These are phyloP conservation scores for Caenorhabditis sp. DNA, from an alignment of 2,888 invertebrate genomes.

Conservation along the genomic window DNA sequence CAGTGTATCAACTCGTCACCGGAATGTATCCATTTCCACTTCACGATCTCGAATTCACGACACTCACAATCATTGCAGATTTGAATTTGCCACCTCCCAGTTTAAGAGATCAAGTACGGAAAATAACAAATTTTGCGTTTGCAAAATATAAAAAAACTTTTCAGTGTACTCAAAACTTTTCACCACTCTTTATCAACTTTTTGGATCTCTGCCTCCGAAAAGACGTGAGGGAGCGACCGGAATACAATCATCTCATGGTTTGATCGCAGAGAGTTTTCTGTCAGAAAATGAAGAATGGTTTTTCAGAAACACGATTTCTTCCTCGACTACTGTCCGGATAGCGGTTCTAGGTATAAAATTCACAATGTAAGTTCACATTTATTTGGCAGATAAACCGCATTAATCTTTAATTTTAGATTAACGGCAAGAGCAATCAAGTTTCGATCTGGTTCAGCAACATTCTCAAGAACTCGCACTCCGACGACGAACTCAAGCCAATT, in stretches of 20 bases:
- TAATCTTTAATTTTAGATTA: constrained; percentile 25
- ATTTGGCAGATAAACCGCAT: no score
- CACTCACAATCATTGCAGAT: constrained; percentile 55
- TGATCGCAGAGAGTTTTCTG: not conserved
- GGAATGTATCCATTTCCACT: constrained; percentile 85
- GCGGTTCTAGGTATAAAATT: constrained; percentile 28
- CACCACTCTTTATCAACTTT: constrained; percentile 75
- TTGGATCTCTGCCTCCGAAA: constrained; percentile 77
- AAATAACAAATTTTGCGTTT: not conserved
- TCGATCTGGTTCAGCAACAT: constrained; percentile 50
- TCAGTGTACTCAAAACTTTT: constrained; percentile 65
- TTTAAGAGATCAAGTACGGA: constrained; percentile 39
- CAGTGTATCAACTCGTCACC: constrained; percentile 92
- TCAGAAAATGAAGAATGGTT: no score
- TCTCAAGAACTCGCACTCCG: constrained; percentile 15
- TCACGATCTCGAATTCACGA: constrained; percentile 57
- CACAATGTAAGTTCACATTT: constrained; percentile 32
- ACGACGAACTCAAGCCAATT: constrained; percentile 53
- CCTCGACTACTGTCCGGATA: constrained; percentile 33
- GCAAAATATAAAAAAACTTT: constrained; percentile 6
- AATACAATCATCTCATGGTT: constrained; percentile 77
- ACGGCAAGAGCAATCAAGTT: constrained; percentile 30
- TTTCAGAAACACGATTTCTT: constrained; percentile 54
- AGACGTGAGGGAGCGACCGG: constrained; percentile 75
- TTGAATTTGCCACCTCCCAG: constrained; percentile 52